Conservation (phyloP, 2,797 vertebrate genomes). For the Rhabdophis nuchalis region DNA sequence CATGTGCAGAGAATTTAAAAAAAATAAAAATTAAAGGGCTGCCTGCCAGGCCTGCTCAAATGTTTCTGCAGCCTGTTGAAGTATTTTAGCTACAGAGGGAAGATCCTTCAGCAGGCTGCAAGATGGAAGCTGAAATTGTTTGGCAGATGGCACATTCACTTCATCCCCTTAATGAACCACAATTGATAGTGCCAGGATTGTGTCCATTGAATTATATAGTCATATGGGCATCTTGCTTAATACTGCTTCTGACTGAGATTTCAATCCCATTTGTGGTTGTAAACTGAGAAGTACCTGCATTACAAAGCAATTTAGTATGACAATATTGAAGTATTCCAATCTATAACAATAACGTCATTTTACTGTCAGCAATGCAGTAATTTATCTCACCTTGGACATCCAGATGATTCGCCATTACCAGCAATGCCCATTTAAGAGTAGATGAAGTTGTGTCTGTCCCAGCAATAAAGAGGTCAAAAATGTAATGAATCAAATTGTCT, state of each 20-base stretch:
- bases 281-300: background rate
- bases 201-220: background rate
- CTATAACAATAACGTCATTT: background rate
- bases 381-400: constrained; percentile 21
- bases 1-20: no score
- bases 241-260: background rate
- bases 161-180: background rate
- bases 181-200: background rate
- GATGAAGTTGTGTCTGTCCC: constrained; percentile 28
- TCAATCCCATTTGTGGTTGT: background rate
- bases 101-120: no score
- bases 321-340: background rate
- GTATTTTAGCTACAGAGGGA: no score
- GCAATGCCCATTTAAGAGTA: background rate
- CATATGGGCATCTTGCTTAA: background rate
- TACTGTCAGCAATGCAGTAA: background rate
- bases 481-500: constrained; percentile 43
- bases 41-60: no score
- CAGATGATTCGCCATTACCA: background rate
- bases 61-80: no score
- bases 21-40: no score
- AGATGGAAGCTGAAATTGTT: no score
- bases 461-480: constrained; percentile 48
- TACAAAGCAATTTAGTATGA: background rate
- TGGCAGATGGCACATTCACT: no score